Evolutionary conservation across 37 sponge, comb jelly and placozoan species (phyloP).

Genomic region (Lycopodina hypogea): DNA sequence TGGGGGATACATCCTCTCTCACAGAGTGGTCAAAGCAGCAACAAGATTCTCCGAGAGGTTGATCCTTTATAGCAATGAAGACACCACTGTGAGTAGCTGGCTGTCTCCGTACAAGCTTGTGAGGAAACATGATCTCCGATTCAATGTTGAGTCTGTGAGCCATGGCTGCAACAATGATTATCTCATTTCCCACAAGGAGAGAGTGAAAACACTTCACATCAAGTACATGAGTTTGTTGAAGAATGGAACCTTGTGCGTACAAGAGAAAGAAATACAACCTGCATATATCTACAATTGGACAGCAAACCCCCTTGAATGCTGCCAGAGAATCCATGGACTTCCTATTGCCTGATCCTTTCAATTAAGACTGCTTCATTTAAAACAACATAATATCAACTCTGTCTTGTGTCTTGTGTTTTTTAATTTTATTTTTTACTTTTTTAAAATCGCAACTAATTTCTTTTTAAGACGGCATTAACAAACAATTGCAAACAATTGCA

Average conservation of each 20-base stretch:
- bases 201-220: conserved; percentile 3
- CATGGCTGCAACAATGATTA: conserved; percentile 57
- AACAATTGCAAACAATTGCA: too few species aligned
- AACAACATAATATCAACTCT: too few species aligned
- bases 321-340: conserved; percentile 25
- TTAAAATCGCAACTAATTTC: neutral
- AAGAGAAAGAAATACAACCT: conserved; percentile 32
- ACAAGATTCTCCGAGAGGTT: conserved; percentile 3
- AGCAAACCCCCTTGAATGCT: conserved; percentile 40
- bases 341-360: neutral
- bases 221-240: conserved; percentile 17
- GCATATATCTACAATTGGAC: conserved; percentile 63
- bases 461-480: neutral
- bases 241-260: conserved; percentile 32
- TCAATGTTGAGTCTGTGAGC: conserved; percentile 38
- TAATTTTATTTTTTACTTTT: neutral
- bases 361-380: neutral
- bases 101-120: conserved; percentile 27
- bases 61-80: conserved; percentile 49
- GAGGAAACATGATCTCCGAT: conserved; percentile 42
- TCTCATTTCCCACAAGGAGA: conserved; percentile 59
- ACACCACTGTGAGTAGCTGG: conserved; percentile 55
- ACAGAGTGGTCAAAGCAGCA: conserved; percentile 1
- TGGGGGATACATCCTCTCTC: conserved; percentile 50
- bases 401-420: neutral